Evolutionary conservation across 2,113 vertebrate species (phyloP).

Genomic region (Corynorhinus townsendii): DNA sequence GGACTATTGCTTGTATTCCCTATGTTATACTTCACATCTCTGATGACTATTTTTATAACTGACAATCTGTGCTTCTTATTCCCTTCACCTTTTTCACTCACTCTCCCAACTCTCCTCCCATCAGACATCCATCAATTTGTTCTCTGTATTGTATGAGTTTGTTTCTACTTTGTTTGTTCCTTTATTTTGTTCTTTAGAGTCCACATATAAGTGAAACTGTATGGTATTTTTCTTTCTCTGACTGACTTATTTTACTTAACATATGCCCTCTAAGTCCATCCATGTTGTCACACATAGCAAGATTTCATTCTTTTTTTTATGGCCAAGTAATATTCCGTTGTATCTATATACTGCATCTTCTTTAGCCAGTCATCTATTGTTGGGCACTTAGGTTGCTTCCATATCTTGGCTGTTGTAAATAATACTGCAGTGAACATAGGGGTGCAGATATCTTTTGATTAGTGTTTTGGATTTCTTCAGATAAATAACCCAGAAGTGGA

Average conservation of each 20-base stretch:
- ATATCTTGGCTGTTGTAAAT: background rate
- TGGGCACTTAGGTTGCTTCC: no score
- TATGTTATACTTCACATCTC: background rate
- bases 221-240: background rate
- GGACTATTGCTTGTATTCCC: background rate
- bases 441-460: background rate
- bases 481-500: background rate
- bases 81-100: background rate
- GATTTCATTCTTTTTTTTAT: background rate
- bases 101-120: background rate
- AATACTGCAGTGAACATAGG: background rate
- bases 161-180: background rate
- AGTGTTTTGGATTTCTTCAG: background rate
- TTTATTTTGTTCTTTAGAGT: background rate
- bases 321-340: background rate
- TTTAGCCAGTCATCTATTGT: background rate
- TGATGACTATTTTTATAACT: background rate
- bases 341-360: background rate
- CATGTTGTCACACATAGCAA: background rate
- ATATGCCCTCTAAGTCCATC: background rate
- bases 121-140: background rate
- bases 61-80: background rate
- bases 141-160: background rate
- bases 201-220: background rate
- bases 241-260: background rate